Conservation (phyloP, 2,797 vertebrate genomes). For the Loris lydekkerianus region DNA sequence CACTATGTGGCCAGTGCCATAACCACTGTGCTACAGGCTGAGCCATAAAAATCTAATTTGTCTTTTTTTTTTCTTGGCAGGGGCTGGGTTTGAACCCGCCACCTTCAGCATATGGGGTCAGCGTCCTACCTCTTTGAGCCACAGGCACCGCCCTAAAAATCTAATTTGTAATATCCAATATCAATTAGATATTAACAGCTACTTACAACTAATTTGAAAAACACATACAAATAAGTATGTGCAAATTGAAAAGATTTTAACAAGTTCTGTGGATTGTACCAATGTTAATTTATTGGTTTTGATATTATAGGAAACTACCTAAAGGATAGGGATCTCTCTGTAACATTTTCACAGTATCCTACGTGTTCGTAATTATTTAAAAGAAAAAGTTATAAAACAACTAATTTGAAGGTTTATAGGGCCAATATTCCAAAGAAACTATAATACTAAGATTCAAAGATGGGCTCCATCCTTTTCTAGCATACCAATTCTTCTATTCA, state of each 20-base stretch:
- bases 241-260: not conserved
- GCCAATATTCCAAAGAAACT: not conserved
- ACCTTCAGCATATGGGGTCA: too few species aligned
- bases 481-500: not conserved
- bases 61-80: too few species aligned
- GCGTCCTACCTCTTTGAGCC: too few species aligned
- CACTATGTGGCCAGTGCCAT: too few species aligned
- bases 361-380: not conserved
- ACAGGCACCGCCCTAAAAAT: not conserved
- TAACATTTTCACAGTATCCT: not conserved
- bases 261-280: not conserved
- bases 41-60: not conserved
- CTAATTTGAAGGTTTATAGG: not conserved
- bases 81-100: too few species aligned
- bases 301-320: not conserved
- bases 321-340: not conserved
- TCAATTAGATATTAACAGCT: not conserved
- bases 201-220: slow-evolving; percentile 30
- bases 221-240: not conserved
- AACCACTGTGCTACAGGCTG: too few species aligned
- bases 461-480: not conserved
- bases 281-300: not conserved
- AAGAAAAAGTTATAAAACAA: not conserved
- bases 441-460: not conserved
- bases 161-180: not conserved